These are phyloP conservation scores for Apostichopus parvimensis DNA, from an alignment of 35 echinoderm and acorn worm genomes.

Conservation along the genomic window DNA sequence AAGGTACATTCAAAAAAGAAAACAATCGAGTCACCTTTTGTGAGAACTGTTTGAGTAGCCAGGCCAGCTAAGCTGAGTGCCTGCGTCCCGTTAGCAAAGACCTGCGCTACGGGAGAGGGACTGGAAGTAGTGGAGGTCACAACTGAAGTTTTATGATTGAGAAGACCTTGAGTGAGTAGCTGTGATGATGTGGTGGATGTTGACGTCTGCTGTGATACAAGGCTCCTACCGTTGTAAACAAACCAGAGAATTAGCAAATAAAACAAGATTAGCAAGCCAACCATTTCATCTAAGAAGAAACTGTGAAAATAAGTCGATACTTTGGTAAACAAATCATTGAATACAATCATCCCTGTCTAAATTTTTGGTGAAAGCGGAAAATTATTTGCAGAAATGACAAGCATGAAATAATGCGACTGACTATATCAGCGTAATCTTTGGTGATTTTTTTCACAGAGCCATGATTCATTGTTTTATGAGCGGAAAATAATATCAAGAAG, in stretches of 20 bases:
- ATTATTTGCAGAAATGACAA: too few relatives aligned
- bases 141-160: conserved; percentile 40
- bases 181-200: conserved; percentile 38
- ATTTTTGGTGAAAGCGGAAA: background rate
- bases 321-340: too few relatives aligned
- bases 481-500: background rate
- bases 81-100: conserved; percentile 44
- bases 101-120: conserved; percentile 33
- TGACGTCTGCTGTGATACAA: conserved; percentile 40
- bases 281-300: background rate
- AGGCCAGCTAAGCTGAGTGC: conserved; percentile 49
- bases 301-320: too few relatives aligned
- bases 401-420: too few relatives aligned
- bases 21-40: conserved; percentile 4
- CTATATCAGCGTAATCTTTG: too few relatives aligned
- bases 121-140: conserved; percentile 53
- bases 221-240: conserved; percentile 20
- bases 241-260: too few relatives aligned
- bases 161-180: conserved; percentile 49
- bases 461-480: too few relatives aligned
- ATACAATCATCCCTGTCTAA: too few relatives aligned
- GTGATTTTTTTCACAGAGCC: too few relatives aligned
- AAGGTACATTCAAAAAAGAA: too few relatives aligned
- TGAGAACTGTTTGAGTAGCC: conserved; percentile 28
- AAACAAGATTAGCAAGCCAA: background rate